Evolutionary conservation across 2,888 invertebrate genomes (phyloP).

Genomic region (Perizoma flavofasciatum): DNA sequence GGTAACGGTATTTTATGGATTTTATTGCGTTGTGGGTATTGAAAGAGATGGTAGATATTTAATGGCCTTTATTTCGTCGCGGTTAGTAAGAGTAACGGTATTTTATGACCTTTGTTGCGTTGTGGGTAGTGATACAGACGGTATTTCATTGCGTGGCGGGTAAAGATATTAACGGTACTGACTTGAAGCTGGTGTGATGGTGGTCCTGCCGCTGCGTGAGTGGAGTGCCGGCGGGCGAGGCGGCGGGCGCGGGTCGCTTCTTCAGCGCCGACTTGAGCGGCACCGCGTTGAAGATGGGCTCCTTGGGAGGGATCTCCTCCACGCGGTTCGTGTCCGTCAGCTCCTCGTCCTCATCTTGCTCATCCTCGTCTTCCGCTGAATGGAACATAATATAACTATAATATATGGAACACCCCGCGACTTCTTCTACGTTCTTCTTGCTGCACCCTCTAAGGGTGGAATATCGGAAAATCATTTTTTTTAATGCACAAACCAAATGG

Average conservation of each 20-base stretch:
- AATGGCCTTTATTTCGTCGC: too few relatives aligned
- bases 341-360: constrained; percentile 87
- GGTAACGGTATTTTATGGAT: too few relatives aligned
- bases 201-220: constrained; percentile 87
- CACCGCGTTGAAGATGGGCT: constrained; percentile 95
- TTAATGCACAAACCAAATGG: too few relatives aligned
- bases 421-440: too few relatives aligned
- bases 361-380: constrained; percentile 83
- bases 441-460: too few relatives aligned
- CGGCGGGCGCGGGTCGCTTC: constrained; percentile 89
- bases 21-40: too few relatives aligned
- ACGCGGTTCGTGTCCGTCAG: constrained; percentile 91
- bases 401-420: not conserved
- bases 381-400: not conserved
- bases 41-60: too few relatives aligned
- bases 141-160: too few relatives aligned
- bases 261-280: constrained; percentile 96
- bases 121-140: too few relatives aligned
- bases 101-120: too few relatives aligned
- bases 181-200: constrained; percentile 92
- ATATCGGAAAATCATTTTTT: too few relatives aligned
- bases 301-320: constrained; percentile 96
- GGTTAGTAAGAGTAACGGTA: too few relatives aligned
- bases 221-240: constrained; percentile 86
- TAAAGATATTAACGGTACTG: constrained; percentile 51